Base-by-base conservation (phyloP, 2,888 invertebrate genomes). In the Zygogramma bicolorata region DNA sequence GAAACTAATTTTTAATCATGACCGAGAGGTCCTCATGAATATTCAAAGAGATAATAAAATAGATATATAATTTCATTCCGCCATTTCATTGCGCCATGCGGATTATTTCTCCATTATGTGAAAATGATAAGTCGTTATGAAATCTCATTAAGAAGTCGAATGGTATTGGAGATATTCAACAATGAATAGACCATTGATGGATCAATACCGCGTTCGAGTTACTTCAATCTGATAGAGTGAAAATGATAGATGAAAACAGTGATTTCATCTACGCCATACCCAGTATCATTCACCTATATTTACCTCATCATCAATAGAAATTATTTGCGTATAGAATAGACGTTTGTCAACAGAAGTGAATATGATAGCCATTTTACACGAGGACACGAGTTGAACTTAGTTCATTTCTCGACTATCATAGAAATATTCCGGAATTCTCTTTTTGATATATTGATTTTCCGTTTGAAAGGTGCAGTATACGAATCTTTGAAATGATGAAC, bases 1-100 rank as follows among this genome's bases (percentile, higher is more conserved):
- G 73, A 73, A 76, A 75, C 66, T 71, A 59, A 70, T 75, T 60
- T 69, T 75, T 74, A 68, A 70, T 74, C 73, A 46, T 70, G 68
- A 70, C 70, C 69, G 68, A 70, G 70, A 65, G 73, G 49, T 68
- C 67, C 74, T 70, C 70, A 74, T 76, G 71, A 73, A 75, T 68
- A 71, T 66, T 71, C 63, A 73, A 49, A 34, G 71, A 40, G 68
- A 65, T 71, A 71, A 75, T 75, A 70, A 75, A 70, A 73, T 73
- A 58, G 34, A 63, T 29, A 31, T 46, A 68, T 53, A 27, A 53
- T 22, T 53, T 27, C 25, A 27, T 53, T 53, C 27, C 53, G 10
- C 7, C 46, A 46, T 18, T 46, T 46, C 20, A 53, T 53, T 22
- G n/a, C 27, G 20, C 46, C 46, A 53, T 53, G 27, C 53, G 25